A percentile compares a stretch with the other conserved stretches of the same genome.
phyloP scores from a whole-genome alignment of 2,797 vertebrate genomes.

The Tauraco hartlaubi region DNA sequence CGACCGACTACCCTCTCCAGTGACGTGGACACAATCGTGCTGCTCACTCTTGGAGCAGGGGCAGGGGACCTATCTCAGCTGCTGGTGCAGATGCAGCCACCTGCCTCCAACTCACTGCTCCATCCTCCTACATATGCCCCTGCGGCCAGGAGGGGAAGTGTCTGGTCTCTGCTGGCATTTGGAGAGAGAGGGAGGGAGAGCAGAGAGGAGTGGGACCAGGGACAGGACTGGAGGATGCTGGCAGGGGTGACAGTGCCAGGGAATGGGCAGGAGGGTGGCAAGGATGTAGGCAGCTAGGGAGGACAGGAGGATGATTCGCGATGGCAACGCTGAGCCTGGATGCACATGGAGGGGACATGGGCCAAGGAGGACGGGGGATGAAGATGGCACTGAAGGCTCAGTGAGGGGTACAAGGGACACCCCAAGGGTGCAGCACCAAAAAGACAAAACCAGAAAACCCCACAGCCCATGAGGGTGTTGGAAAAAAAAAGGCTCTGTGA shows the following conservation, averaged over 20 bases:
- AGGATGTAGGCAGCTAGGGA: neutral
- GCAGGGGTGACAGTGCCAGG: neutral
- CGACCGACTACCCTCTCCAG: neutral
- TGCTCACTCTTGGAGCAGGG: neutral
- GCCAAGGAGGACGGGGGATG: neutral
- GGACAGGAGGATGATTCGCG: neutral
- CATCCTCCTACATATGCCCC: neutral
- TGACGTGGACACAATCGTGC: fast-evolving
- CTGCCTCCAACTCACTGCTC: neutral
- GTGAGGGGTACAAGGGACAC: neutral
- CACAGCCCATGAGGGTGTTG: neutral
- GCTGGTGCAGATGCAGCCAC: neutral
- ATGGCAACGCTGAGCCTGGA: neutral
- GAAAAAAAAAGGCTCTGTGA: neutral
- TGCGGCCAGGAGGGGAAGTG: neutral
- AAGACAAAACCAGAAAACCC: neutral
- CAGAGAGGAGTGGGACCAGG: neutral
- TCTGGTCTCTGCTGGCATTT: neutral
- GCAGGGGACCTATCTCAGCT: neutral
- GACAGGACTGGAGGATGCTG: neutral
- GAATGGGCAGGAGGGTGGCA: neutral
- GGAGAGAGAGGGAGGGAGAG: neutral
- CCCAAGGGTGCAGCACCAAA: neutral
- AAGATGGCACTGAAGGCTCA: neutral
- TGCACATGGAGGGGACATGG: neutral